Base-by-base conservation (phyloP, 2,113 vertebrate genomes). In the Scortum barcoo region DNA sequence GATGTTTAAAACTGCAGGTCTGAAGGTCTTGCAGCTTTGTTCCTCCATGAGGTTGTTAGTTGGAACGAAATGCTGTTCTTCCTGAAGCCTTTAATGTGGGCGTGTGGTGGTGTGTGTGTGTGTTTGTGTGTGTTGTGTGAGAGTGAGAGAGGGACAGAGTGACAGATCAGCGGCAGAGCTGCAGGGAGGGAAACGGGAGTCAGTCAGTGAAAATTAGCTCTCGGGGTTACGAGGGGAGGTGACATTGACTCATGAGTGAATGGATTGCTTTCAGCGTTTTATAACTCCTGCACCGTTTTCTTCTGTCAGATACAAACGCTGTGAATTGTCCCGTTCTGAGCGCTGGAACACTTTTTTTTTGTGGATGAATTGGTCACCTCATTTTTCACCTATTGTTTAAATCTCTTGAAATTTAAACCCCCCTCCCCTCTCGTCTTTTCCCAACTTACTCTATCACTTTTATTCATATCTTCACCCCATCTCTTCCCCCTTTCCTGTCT, bases 191-290 rank as follows among this genome's bases (percentile, higher is more conserved):
- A 86, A 69, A 72, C 8, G n/a, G 60, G 53, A 76, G 73, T 76
- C 65, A 76, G 78, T 76, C 62, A 48, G 84, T 66, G 82, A 71
- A 91, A 85, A 89, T 88, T 40, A 80, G 68, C 80, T 86, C 73
- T 65, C 50, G 54, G 78, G 77, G 88, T 82, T 85, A 81, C 42
- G 4, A 74, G 76, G 76, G 36, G 40, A 60, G 75, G 77, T 86
- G 89, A 88, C 90, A 86, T 61, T 93, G 88, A 93, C 84, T 92
- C 86, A 76, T 77, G 84, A 87, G 57, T 75, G 67, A 82, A 77
- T 66, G 67, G 77, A 88, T 84, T 84, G 87, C 83, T 80, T 76
- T 65, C 78, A 84, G 80, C 68, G 53, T 82, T 89, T 84, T 81
- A 69, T 72, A 83, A 74, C 66, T 72, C 62, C 30, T 54, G 53